Evolutionary conservation across 2,113 vertebrate species (phyloP).

Genomic region (Phaethon lepturus): DNA sequence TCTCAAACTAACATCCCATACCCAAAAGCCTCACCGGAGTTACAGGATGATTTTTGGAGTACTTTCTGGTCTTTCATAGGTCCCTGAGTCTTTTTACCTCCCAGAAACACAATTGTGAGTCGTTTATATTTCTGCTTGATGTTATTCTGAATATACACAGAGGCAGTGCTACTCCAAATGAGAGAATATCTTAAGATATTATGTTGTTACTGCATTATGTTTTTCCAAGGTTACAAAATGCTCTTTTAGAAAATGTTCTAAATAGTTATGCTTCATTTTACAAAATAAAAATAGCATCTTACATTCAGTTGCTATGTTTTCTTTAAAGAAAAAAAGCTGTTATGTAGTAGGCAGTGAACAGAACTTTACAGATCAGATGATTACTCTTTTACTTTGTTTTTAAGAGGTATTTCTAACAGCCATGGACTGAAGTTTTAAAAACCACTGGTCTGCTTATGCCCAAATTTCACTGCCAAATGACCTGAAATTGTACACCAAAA

Average conservation of each 20-base stretch:
- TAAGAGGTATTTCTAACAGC: background rate
- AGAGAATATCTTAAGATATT: slow-evolving; percentile 2
- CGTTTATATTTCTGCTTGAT: background rate
- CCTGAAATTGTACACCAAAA: background rate
- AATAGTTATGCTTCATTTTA: slow-evolving; percentile 64
- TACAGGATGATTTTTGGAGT: background rate
- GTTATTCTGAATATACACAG: slow-evolving; percentile 1
- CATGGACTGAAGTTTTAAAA: background rate
- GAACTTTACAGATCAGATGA: background rate
- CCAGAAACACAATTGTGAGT: background rate
- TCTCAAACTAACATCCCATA: background rate
- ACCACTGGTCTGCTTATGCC: background rate
- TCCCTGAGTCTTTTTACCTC: background rate
- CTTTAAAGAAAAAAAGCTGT: slow-evolving; percentile 37
- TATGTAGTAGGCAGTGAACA: slow-evolving; percentile 34
- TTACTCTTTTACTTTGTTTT: background rate
- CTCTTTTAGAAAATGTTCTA: slow-evolving; percentile 53
- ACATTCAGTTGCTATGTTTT: slow-evolving; percentile 54
- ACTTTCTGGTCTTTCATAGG: slow-evolving; percentile 24
- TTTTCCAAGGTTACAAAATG: slow-evolving; percentile 49
- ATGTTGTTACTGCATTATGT: background rate
- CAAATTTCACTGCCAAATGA: background rate
- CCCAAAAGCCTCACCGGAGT: background rate
- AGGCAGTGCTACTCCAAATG: background rate
- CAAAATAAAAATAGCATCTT: slow-evolving; percentile 67